A percentile compares a stretch with the other conserved stretches of the same genome.
phyloP scores from a whole-genome alignment of 1,140 invertebrate species.

The Sinella curviseta region DNA sequence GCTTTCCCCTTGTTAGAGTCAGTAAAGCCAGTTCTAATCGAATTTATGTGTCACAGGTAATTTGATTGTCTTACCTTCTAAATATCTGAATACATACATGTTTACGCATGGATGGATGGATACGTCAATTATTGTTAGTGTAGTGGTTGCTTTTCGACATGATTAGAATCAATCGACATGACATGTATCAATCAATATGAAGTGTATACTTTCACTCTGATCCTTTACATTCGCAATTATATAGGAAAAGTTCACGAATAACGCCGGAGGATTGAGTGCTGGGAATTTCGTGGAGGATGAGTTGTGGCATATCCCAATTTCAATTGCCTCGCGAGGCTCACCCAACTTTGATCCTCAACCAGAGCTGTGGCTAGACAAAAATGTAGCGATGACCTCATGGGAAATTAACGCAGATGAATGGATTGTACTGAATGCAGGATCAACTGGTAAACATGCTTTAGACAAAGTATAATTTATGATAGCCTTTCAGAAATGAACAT shows the following conservation, averaged over 20 bases:
- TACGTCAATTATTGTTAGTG: too few relatives aligned
- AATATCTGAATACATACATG: background rate
- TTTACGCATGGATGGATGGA: background rate
- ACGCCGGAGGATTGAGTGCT: background rate
- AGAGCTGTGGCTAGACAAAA: slow-evolving; percentile 39
- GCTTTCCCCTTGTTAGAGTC: slow-evolving; percentile 79
- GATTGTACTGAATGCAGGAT: slow-evolving; percentile 42
- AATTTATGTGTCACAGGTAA: slow-evolving; percentile 58
- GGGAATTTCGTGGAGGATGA: slow-evolving; percentile 28
- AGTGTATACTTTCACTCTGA: too few relatives aligned
- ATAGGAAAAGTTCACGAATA: slow-evolving; percentile 33
- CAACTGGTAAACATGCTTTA: slow-evolving; percentile 45
- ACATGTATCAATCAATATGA: too few relatives aligned
- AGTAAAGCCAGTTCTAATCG: slow-evolving; percentile 53
- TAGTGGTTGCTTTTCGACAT: too few relatives aligned
- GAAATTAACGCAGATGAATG: slow-evolving; percentile 32
- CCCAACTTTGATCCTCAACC: slow-evolving; percentile 31
- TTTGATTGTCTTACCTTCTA: too few relatives aligned
- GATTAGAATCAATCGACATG: too few relatives aligned
- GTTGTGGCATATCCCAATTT: slow-evolving; percentile 40
- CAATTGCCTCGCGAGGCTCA: slow-evolving; percentile 29
- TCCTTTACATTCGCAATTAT: background rate
- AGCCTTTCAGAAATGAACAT: background rate
- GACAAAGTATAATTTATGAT: background rate
- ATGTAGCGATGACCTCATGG: slow-evolving; percentile 17